Percentiles rank a stretch among this genome's conserved stretches.
Evolutionary conservation across 2,888 invertebrate species (phyloP).

Genomic region (Caenorhabditis panamensis): DNA sequence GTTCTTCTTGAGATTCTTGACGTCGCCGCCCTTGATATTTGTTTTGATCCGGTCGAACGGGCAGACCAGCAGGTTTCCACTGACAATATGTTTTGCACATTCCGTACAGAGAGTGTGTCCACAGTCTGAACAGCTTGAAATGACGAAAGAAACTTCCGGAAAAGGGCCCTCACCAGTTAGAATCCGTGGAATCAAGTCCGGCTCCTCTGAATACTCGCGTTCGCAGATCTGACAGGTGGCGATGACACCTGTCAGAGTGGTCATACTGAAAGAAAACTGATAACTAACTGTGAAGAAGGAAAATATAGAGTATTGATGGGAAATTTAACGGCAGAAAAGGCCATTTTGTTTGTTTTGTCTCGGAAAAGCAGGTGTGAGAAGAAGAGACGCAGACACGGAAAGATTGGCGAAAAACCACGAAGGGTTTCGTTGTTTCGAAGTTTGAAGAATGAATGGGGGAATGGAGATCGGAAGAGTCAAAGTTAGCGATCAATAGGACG

Average conservation of each 20-base stretch:
- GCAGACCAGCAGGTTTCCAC: background rate
- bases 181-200: conserved; percentile 19
- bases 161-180: conserved; percentile 5
- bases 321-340: background rate
- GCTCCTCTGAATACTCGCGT: conserved; percentile 24
- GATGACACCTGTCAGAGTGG: background rate
- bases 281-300: background rate
- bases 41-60: conserved; percentile 27
- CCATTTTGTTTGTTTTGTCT: background rate
- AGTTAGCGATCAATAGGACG: background rate
- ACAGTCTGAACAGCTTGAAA: conserved; percentile 18
- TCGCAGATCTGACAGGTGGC: conserved; percentile 31
- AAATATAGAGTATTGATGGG: conserved; percentile 1
- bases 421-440: background rate
- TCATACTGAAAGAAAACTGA: background rate
- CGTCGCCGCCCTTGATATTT: conserved; percentile 12
- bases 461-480: background rate
- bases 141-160: background rate
- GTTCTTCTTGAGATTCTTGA: conserved; percentile 32
- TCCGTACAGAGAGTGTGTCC: conserved; percentile 31
- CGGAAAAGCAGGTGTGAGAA: background rate
- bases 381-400: conserved; percentile 6
- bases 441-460: too few species aligned
- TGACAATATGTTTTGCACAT: conserved; percentile 11
- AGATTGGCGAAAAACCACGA: background rate